A percentile compares a stretch with the other conserved stretches of the same genome.
phyloP scores from a whole-genome alignment of 2,113 vertebrate species.

The Phrynosoma blainvillii region DNA sequence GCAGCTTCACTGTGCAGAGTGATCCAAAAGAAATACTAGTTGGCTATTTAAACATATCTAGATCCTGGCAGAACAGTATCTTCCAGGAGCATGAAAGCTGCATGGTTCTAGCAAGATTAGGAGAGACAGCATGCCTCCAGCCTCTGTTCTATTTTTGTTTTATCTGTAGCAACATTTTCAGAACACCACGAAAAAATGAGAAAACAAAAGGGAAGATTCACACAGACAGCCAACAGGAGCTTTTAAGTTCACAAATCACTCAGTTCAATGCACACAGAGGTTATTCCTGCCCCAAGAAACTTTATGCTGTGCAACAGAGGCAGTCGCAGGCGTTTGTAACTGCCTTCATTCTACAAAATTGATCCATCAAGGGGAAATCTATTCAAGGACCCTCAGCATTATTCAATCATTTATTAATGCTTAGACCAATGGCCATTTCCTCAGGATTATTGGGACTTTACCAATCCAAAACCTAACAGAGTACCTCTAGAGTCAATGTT shows the following conservation, averaged over 20 bases:
- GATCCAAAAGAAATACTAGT: slow-evolving; percentile 5
- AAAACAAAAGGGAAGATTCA: not conserved
- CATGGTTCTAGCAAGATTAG: not conserved
- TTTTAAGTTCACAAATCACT: not conserved
- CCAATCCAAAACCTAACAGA: not conserved
- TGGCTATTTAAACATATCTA: not conserved
- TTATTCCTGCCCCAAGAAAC: not conserved
- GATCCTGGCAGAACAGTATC: slow-evolving; percentile 2
- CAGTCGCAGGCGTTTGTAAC: not conserved
- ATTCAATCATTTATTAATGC: no score
- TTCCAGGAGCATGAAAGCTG: slow-evolving; percentile 22
- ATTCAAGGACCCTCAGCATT: not conserved
- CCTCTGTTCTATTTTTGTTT: slow-evolving; percentile 45
- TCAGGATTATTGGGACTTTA: not conserved
- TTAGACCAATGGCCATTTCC: no score
- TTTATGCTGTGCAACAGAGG: not conserved
- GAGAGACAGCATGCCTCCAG: slow-evolving; percentile 31
- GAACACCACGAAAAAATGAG: not conserved
- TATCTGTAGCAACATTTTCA: slow-evolving; percentile 50
- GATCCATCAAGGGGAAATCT: not conserved
- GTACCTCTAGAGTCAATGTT: not conserved
- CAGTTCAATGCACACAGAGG: not conserved
- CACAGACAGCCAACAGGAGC: not conserved
- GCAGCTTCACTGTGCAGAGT: not conserved
- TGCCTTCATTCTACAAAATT: not conserved